Conservation (phyloP, 2,888 invertebrate species). For the Phaedon cochleariae region DNA sequence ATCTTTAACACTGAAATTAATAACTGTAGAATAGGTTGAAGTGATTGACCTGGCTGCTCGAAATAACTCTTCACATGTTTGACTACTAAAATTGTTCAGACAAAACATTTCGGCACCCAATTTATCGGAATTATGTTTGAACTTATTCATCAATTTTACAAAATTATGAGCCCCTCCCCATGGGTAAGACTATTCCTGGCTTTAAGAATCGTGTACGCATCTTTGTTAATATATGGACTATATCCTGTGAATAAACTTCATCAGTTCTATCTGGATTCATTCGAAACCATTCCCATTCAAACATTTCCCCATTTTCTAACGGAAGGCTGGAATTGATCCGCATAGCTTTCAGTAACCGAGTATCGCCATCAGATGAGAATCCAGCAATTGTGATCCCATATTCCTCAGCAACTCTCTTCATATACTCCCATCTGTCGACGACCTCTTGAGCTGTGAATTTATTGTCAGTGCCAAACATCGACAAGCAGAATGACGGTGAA, state of each 20-base stretch:
- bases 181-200: background rate
- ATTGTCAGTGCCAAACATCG: conserved; percentile 7
- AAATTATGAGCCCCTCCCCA: conserved; percentile 11
- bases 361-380: too few relatives aligned
- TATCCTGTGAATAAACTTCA: background rate
- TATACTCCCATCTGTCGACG: background rate
- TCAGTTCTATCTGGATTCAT: background rate
- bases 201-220: conserved; percentile 1
- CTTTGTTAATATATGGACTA: conserved; percentile 4
- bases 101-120: conserved; percentile 9
- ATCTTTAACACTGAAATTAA: conserved; percentile 25
- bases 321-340: too few relatives aligned
- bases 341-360: too few relatives aligned
- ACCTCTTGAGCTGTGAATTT: background rate
- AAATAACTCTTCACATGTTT: conserved; percentile 24
- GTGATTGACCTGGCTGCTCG: conserved; percentile 25
- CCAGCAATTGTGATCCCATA: too few relatives aligned
- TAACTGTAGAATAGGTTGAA: conserved; percentile 21
- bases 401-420: too few relatives aligned
- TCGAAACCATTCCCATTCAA: background rate
- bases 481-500: background rate
- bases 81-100: background rate
- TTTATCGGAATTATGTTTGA: background rate
- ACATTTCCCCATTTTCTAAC: too few relatives aligned
- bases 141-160: conserved; percentile 9